phyloP scores from a whole-genome alignment of 2,113 vertebrate species.

The Pelusios castaneus region DNA sequence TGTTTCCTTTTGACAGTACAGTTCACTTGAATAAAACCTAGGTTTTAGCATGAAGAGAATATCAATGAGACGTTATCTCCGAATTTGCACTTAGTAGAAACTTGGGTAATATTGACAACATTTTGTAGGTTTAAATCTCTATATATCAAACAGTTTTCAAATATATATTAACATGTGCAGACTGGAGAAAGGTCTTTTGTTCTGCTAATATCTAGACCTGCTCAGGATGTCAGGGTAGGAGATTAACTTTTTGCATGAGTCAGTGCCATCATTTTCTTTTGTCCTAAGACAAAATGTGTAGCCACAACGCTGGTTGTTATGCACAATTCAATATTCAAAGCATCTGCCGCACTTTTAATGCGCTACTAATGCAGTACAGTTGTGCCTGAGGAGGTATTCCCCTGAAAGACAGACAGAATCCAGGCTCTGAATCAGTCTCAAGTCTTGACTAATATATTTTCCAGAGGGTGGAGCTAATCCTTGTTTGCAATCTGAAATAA shows the following conservation, averaged over 20 bases:
- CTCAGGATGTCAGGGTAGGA: neutral
- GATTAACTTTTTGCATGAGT: neutral
- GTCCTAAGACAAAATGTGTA: neutral
- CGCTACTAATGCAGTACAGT: neutral
- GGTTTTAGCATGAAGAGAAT: neutral
- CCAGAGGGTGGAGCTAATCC: neutral
- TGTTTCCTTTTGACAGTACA: neutral
- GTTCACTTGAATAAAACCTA: neutral
- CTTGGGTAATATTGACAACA: neutral
- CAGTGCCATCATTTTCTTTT: neutral
- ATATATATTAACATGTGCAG: neutral
- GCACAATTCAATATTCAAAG: neutral
- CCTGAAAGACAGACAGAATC: conserved; percentile 1
- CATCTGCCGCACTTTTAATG: neutral
- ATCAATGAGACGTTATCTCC: neutral
- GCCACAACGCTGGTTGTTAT: neutral
- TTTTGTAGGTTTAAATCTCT: neutral
- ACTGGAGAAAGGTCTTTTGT: neutral
- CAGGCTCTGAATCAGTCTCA: neutral
- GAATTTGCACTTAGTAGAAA: neutral
- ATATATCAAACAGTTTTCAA: neutral
- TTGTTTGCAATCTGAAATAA: neutral
- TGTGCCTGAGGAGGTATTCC: neutral
- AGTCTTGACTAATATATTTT: neutral
- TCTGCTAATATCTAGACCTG: neutral